Evolutionary conservation across 2,797 vertebrate species (phyloP), one percentile per base, ranked within the genome.

Genomic region (Oreochromis grahami): DNA sequence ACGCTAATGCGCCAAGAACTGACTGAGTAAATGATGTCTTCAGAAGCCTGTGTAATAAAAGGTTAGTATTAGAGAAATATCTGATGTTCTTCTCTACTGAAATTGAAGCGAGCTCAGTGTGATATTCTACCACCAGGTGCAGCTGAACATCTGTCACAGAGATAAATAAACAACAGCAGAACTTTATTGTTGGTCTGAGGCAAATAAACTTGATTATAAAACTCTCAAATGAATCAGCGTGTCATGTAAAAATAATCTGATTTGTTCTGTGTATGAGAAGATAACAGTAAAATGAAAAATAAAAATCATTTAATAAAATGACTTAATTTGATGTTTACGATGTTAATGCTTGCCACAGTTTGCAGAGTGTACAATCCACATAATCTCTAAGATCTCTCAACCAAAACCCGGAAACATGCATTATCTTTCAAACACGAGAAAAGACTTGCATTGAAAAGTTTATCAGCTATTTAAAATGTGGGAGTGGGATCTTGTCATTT

Each of bases 161-260:
- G 83, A 87, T 77, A 84, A 79, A 85, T 84, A 80, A 85, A 63
- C 56, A 82, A 55, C 50, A 83, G 51, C 43, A 65, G 80, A 84
- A 72, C 48, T 87, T 88, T 91, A 93, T 94, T 92, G 86, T 89
- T 80, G 81, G 89, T 85, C 86, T 82, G 58, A 91, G 76, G 84
- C 83, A 83, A 86, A 65, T 76, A 88, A 82, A 93, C 90, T 78
- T 90, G 77, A 92, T 89, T 79, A 89, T 90, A 24, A 84, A 79
- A 87, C 82, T 48, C 48, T 77, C 52, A 6, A 80, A 80, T 77
- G 78, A 81, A 79, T 63, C 45, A 72, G 45, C 19, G 24, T 53
- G 45, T 56, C 21, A 48, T 48, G 24, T 74, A 74, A 32, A 29
- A 50, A 50, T 74, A 74, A 72, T 74, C 26, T 32, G 70, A 74